phyloP scores from a whole-genome alignment of 1,140 invertebrate species.

The Sinella curviseta region DNA sequence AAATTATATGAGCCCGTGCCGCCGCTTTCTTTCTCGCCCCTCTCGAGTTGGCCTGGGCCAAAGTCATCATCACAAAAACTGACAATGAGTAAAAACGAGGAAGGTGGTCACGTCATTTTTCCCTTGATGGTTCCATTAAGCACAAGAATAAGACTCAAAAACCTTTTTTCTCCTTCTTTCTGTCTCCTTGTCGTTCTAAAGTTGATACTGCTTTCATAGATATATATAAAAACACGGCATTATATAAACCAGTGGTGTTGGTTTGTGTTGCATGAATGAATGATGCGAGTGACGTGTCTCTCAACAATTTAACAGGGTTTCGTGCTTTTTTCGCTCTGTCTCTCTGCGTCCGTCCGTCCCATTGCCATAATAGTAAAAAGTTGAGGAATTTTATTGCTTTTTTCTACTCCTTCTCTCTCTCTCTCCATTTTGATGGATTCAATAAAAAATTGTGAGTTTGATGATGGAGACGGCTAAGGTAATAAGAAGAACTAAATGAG shows the following conservation, averaged over 20 bases:
- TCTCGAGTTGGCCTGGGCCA: not conserved
- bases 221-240: no score
- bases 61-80: not conserved
- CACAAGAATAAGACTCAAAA: not conserved
- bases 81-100: not conserved
- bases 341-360: not conserved
- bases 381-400: not conserved
- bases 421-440: no score
- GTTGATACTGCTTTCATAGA: no score
- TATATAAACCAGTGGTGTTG: no score
- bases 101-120: constrained; percentile 24
- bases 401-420: not conserved
- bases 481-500: no score
- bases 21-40: no score
- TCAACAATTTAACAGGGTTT: not conserved
- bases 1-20: constrained; percentile 12
- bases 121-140: constrained; percentile 12
- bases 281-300: not conserved
- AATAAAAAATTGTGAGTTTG: no score
- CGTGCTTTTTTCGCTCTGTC: no score
- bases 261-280: not conserved
- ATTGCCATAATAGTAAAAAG: not conserved
- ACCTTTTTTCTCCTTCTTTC: not conserved
- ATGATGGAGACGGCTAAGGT: no score
- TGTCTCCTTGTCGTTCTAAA: no score